phyloP scores from a whole-genome alignment of 2,888 invertebrate species.

The Cephus nigrinus region DNA sequence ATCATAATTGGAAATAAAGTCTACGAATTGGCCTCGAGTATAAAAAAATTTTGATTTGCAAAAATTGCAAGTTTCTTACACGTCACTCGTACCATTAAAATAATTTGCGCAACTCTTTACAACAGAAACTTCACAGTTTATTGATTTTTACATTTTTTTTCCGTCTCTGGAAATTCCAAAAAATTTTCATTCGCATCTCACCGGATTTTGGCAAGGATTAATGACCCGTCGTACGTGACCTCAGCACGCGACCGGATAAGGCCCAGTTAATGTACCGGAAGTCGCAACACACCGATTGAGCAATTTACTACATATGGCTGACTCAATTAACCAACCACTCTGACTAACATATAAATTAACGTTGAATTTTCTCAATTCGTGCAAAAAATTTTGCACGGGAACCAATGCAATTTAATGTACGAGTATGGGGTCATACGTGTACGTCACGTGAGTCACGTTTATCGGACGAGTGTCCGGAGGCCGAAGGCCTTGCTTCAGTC shows the following conservation, averaged over 20 bases:
- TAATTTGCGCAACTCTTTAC: no score
- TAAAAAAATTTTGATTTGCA: no score
- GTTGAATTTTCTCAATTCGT: background rate
- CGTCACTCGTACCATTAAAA: no score
- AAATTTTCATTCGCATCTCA: background rate
- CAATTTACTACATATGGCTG: background rate
- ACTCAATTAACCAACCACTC: background rate
- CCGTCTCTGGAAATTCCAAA: background rate
- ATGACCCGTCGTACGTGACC: background rate
- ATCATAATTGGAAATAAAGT: no score
- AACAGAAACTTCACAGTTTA: no score
- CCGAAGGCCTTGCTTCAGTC: constrained; percentile 1
- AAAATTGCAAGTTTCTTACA: no score
- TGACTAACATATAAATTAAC: background rate
- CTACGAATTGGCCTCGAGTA: no score
- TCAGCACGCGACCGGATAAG: constrained; percentile 26
- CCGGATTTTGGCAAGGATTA: background rate
- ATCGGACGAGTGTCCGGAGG: constrained; percentile 9
- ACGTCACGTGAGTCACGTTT: background rate
- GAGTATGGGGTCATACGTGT: background rate
- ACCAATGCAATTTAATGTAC: background rate
- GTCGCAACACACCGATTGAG: constrained; percentile 25
- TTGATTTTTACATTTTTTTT: no score
- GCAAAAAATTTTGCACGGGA: background rate
- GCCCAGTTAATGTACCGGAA: constrained; percentile 46